These are phyloP conservation scores for Steinernema hermaphroditum DNA, from an alignment of 2,888 invertebrate genomes.

Conservation along the genomic window DNA sequence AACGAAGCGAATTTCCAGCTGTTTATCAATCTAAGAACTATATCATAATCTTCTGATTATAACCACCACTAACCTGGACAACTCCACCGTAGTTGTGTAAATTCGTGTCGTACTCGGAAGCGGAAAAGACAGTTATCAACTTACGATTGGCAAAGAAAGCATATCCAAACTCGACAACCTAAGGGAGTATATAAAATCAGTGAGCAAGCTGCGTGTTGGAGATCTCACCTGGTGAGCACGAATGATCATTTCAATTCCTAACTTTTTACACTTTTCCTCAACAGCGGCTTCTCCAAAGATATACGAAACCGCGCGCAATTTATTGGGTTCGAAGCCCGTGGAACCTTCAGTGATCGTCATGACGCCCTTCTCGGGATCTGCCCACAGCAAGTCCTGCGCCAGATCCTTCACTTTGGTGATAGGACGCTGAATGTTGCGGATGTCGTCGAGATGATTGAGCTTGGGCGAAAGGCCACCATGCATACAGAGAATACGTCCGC, in stretches of 20 bases:
- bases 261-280: constrained; percentile 39
- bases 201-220: not conserved
- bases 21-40: constrained; percentile 22
- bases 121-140: constrained; percentile 57
- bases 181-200: not conserved
- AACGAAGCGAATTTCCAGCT: constrained; percentile 48
- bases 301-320: constrained; percentile 45
- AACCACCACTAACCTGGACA: constrained; percentile 39
- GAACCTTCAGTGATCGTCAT: constrained; percentile 36
- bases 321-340: constrained; percentile 36
- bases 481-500: constrained; percentile 49
- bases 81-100: constrained; percentile 52
- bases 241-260: constrained; percentile 46
- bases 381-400: constrained; percentile 49
- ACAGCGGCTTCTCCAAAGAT: constrained; percentile 47
- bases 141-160: constrained; percentile 44
- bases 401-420: constrained; percentile 40
- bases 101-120: constrained; percentile 55
- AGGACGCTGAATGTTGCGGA: constrained; percentile 42
- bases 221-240: constrained; percentile 45
- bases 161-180: constrained; percentile 49
- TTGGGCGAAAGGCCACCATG: constrained; percentile 48
- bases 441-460: constrained; percentile 44
- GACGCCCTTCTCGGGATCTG: constrained; percentile 45
- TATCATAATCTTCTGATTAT: not conserved